phyloP scores from a whole-genome alignment of 2,113 vertebrate species.

The Aplodontia rufa region DNA sequence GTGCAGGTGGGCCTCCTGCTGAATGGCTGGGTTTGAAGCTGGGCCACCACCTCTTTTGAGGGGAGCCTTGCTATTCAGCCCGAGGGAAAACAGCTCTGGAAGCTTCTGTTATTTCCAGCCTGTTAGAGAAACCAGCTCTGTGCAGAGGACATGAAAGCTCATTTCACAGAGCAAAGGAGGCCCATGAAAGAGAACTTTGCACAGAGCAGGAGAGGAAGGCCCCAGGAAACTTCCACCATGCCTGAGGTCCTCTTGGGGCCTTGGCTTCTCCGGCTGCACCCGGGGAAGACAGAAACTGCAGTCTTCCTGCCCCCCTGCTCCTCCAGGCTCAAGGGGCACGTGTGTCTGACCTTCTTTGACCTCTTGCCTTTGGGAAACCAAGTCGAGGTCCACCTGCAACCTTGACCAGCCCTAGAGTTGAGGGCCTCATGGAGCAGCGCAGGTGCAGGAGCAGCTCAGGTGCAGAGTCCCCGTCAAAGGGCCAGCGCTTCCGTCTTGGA shows the following conservation, averaged over 20 bases:
- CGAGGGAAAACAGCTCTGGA: conserved; percentile 55
- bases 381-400: not conserved
- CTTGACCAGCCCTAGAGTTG: not conserved
- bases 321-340: fast-evolving
- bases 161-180: conserved; percentile 65
- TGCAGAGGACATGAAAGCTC: conserved; percentile 68
- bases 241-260: too few relatives aligned
- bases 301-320: not conserved
- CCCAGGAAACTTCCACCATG: conserved; percentile 78
- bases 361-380: not conserved
- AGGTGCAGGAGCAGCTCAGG: too few relatives aligned
- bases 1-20: conserved; percentile 41
- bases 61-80: conserved; percentile 7
- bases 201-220: not conserved
- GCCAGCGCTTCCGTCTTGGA: too few relatives aligned
- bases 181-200: conserved; percentile 77
- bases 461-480: too few relatives aligned
- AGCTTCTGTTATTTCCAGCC: conserved; percentile 77
- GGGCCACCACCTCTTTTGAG: not conserved
- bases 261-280: not conserved
- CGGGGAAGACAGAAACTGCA: not conserved
- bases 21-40: conserved; percentile 47
- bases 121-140: conserved; percentile 58
- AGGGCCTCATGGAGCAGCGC: too few relatives aligned
- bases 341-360: not conserved